Evolutionary conservation across 2,797 vertebrate genomes (phyloP), one percentile per base, ranked within the genome.

Genomic region (Megalops cyprinoides): DNA sequence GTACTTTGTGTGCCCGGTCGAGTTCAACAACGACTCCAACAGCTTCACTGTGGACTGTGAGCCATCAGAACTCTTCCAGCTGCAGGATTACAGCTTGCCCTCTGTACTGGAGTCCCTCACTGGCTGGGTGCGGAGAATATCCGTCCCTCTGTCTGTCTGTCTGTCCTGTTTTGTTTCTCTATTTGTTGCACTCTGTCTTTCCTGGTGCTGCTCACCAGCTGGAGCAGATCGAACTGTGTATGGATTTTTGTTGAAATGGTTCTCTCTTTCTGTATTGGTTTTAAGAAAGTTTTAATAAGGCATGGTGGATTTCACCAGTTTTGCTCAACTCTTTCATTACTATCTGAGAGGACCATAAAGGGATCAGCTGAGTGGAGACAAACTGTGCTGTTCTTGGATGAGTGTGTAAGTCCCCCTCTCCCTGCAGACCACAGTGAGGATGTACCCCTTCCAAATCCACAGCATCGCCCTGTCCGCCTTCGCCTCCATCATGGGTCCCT

Each of bases 401-500:
- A 53, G 31, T 1, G 4, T 73, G 2, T 51, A 37, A 78, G 49
- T 65, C 3, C 60, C 28, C 51, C 55, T 82, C 84, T 75, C n/a
- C 18, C 85, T 79, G 82, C 92, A 99, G 98, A 95, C 93, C 87
- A 98, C 96, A 0, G 94, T 99, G 79, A 91, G 93, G 87, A 95
- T 99, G 87, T 99, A 96, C 83, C 98, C 98, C 0, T 99, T 99
- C 96, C 98, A 99, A 90, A 97, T 99, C 89, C 98, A 99, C 94
- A 99, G 98, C 92, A 96, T 99, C 0, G 97, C 97, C 0, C 96
- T 99, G 1, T 99, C 98, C 28, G 92, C 94, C 3, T 99, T 99
- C 0, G 97, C 98, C 84, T 99, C 98, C 18, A 96, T 99, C 79
- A 95, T 99, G 0, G 97, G 98, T 1, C 98, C 98, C 0, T 99